These are phyloP conservation scores for Nymphicus hollandicus DNA, from an alignment of 2,113 vertebrate genomes.

Conservation along the genomic window DNA sequence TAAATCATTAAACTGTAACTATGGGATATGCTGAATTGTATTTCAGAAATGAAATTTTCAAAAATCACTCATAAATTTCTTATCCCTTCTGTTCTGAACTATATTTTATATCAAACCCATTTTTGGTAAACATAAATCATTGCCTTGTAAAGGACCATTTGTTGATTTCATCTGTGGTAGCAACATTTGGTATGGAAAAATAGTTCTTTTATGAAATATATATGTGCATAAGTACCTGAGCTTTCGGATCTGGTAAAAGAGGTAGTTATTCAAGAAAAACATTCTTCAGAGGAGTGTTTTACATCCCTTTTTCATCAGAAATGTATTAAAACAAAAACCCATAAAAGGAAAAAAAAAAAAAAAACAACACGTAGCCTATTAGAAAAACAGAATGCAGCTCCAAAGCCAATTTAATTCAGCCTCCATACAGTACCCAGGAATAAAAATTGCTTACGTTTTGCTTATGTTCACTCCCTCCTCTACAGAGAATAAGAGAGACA, in stretches of 20 bases:
- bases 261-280: not conserved
- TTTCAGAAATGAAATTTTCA: not conserved
- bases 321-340: not conserved
- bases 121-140: not conserved
- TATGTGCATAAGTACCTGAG: not conserved
- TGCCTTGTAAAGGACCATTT: not conserved
- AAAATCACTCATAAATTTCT: not conserved
- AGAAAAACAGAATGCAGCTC: not conserved
- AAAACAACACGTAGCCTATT: not conserved
- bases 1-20: not conserved
- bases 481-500: not conserved
- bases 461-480: not conserved
- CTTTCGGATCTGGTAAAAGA: not conserved
- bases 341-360: not conserved
- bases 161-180: not conserved
- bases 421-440: not conserved
- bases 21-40: not conserved
- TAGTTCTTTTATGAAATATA: not conserved
- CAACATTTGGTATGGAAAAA: not conserved
- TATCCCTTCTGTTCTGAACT: not conserved
- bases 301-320: not conserved
- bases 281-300: not conserved
- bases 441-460: not conserved
- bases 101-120: not conserved
- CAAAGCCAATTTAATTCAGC: not conserved